phyloP scores from a whole-genome alignment of 2,113 vertebrate genomes.

The Camelus dromedarius region DNA sequence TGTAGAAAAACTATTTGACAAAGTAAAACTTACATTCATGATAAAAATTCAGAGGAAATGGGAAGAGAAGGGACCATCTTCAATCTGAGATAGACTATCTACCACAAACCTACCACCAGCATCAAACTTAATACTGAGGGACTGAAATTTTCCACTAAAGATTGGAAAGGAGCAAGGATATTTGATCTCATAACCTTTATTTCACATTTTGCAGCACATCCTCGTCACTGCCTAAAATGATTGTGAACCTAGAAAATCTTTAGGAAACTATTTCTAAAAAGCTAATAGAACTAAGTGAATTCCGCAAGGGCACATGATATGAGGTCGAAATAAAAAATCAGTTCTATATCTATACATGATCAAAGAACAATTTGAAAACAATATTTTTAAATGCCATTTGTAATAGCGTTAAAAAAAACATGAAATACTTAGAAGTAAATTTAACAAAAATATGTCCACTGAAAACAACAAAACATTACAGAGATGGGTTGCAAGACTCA shows the following conservation, averaged over 20 bases:
- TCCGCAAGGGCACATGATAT: not conserved
- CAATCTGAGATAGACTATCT: too few species aligned
- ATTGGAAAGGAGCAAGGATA: not conserved
- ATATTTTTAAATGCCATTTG: not conserved
- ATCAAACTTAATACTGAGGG: not conserved
- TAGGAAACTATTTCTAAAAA: not conserved
- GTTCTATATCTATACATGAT: not conserved
- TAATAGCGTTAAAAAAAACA: not conserved
- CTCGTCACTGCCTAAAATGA: not conserved
- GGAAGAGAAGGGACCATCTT: not conserved
- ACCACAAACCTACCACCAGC: not conserved
- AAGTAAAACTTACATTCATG: not conserved
- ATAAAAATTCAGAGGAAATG: not conserved
- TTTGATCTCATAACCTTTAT: not conserved
- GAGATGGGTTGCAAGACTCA: not conserved
- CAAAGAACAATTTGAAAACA: not conserved
- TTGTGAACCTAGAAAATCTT: not conserved
- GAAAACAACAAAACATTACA: not conserved
- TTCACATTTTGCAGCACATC: not conserved
- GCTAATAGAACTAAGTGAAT: not conserved
- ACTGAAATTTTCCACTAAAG: not conserved
- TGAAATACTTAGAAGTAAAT: slow-evolving; percentile 3
- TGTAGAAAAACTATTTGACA: not conserved
- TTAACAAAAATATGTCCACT: not conserved
- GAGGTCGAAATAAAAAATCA: not conserved